phyloP scores from a whole-genome alignment of 2,113 vertebrate genomes.

The Crotalus horridus region DNA sequence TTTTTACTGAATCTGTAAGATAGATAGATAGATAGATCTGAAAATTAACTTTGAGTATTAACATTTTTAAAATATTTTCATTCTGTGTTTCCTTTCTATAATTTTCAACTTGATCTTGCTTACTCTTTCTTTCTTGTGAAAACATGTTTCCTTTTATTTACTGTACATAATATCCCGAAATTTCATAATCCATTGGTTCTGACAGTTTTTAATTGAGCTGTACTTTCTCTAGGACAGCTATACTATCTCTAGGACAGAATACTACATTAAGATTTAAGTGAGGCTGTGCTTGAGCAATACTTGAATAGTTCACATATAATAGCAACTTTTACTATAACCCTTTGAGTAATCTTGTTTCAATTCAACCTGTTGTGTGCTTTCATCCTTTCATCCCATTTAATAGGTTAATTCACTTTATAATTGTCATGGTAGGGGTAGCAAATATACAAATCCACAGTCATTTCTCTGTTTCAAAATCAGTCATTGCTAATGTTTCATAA shows the following conservation, averaged over 20 bases:
- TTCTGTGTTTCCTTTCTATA: neutral
- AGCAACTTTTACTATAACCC: neutral
- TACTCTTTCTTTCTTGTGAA: neutral
- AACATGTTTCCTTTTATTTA: neutral
- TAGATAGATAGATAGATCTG: neutral
- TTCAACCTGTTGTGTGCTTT: neutral
- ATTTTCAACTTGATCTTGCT: neutral
- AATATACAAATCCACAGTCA: neutral
- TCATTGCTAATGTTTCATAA: neutral
- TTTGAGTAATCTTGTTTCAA: neutral
- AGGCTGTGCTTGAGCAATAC: neutral
- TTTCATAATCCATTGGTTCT: neutral
- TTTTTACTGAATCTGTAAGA: neutral
- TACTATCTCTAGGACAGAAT: neutral
- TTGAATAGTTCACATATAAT: neutral
- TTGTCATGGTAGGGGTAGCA: neutral
- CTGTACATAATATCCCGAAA: neutral
- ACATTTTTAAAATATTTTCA: neutral
- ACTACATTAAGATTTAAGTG: neutral
- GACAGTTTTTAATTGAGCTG: neutral
- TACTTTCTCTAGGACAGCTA: neutral
- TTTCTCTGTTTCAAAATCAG: neutral
- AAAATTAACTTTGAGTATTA: neutral
- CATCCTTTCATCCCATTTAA: neutral
- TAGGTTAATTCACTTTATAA: neutral